Percentiles rank a stretch among this genome's conserved stretches.
Evolutionary conservation across 2,797 vertebrate species (phyloP).

Genomic region (Thamnophis elegans): DNA sequence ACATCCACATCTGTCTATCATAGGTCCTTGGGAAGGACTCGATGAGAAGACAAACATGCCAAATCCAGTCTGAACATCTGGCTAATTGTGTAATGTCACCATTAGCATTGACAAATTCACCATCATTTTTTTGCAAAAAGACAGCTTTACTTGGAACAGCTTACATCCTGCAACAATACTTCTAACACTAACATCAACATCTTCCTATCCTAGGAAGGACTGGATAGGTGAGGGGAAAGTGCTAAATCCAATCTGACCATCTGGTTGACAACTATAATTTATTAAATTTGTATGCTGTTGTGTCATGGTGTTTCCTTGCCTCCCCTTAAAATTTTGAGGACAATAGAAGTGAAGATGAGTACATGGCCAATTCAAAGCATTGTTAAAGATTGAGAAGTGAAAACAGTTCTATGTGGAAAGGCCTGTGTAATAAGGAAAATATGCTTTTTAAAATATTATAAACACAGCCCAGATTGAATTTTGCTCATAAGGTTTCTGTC

Average conservation of each 20-base stretch:
- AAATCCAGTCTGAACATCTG: background rate
- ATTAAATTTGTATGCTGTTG: background rate
- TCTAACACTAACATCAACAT: background rate
- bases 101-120: background rate
- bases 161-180: background rate
- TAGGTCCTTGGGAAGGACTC: background rate
- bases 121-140: background rate
- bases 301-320: background rate
- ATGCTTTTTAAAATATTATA: background rate
- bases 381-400: background rate
- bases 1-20: background rate
- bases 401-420: background rate
- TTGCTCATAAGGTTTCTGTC: background rate
- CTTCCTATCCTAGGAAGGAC: background rate
- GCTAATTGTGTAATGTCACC: background rate
- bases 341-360: background rate
- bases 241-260: background rate
- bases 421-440: background rate
- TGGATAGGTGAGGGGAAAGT: background rate
- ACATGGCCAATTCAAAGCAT: background rate
- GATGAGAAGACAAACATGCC: background rate
- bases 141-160: background rate
- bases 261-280: background rate
- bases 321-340: background rate
- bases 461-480: background rate